Conservation (phyloP, 2,113 vertebrate genomes). For the Macquaria australasica region DNA sequence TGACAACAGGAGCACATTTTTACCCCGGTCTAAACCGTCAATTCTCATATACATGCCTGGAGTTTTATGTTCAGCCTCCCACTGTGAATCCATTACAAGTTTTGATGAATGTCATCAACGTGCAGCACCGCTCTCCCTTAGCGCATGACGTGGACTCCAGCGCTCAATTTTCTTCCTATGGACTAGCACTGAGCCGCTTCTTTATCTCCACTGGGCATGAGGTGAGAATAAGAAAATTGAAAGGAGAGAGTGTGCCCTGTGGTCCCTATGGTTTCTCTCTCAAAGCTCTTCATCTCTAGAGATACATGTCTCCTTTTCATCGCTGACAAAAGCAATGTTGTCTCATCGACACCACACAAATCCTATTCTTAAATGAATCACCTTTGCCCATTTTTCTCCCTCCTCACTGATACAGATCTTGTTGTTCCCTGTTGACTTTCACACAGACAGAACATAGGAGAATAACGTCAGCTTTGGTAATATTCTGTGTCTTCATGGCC, state of each 20-base stretch:
- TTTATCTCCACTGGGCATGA: constrained; percentile 13
- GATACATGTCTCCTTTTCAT: constrained; percentile 43
- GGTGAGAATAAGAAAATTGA: constrained; percentile 60
- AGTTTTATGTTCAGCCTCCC: constrained; percentile 40
- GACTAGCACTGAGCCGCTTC: neutral
- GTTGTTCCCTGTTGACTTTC: constrained; percentile 37
- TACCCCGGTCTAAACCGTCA: neutral
- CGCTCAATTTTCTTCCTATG: constrained; percentile 5
- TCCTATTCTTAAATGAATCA: constrained; percentile 25
- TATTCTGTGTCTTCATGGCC: constrained; percentile 30
- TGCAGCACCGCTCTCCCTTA: constrained; percentile 21
- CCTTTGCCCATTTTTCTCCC: constrained; percentile 16
- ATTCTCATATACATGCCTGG: constrained; percentile 13
- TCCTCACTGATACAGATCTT: constrained; percentile 15
- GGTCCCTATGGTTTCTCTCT: constrained; percentile 30
- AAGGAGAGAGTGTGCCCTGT: constrained; percentile 2
- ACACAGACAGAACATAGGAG: constrained; percentile 17
- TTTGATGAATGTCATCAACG: constrained; percentile 58
- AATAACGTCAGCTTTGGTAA: constrained; percentile 11
- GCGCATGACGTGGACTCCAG: neutral
- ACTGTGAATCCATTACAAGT: constrained; percentile 57
- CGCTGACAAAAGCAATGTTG: constrained; percentile 44
- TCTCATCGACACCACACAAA: constrained; percentile 4
- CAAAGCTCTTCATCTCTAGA: constrained; percentile 29
- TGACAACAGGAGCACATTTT: constrained; percentile 40